Evolutionary conservation across 2,797 vertebrate species (phyloP).

Genomic region (Gadopsis marmoratus): DNA sequence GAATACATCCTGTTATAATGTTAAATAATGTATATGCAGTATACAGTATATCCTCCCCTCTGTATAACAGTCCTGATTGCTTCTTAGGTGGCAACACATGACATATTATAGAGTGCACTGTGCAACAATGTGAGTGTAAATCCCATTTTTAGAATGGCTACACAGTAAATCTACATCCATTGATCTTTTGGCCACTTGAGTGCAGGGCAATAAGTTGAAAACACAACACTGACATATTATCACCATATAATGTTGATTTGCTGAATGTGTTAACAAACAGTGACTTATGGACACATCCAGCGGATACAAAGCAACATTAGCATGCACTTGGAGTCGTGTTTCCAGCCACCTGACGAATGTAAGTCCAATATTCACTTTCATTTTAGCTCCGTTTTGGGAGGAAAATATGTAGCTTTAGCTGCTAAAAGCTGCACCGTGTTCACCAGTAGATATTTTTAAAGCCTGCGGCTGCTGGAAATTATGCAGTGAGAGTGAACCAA

Average conservation of each 20-base stretch:
- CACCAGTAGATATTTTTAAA: not conserved
- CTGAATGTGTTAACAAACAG: not conserved
- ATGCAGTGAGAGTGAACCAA: not conserved
- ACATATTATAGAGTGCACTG: not conserved
- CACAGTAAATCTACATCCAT: not conserved
- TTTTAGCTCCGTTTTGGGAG: not conserved
- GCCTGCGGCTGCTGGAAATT: not conserved
- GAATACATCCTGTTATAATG: slow-evolving; percentile 6
- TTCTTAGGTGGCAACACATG: not conserved
- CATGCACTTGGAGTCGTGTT: not conserved
- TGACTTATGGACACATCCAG: not conserved
- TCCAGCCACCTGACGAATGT: too few species aligned
- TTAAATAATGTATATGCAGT: not conserved
- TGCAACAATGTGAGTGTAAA: not conserved
- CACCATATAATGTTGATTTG: not conserved
- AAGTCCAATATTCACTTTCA: too few species aligned
- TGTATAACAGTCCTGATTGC: not conserved
- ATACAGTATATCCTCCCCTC: not conserved
- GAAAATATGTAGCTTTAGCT: not conserved
- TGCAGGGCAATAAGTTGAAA: not conserved
- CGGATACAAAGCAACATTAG: not conserved
- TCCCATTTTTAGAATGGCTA: not conserved
- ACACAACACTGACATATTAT: not conserved
- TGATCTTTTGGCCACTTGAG: not conserved
- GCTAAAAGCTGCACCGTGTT: not conserved